These are phyloP conservation scores for Eleginops maclovinus DNA, from an alignment of 2,113 vertebrate genomes.

Conservation along the genomic window DNA sequence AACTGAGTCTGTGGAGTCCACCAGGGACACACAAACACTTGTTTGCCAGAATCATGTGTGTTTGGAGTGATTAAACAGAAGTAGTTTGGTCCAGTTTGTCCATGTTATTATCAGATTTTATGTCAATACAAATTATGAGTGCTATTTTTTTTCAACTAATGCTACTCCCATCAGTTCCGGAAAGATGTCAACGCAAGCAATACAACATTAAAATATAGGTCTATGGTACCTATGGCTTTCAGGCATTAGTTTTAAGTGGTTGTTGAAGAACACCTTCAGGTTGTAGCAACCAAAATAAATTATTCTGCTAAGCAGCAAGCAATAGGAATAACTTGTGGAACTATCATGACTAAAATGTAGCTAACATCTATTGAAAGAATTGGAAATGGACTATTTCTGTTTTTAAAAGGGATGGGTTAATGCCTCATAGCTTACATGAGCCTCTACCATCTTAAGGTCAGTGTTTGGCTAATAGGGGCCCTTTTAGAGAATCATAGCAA, in stretches of 20 bases:
- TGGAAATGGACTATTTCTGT: neutral
- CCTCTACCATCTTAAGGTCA: slow-evolving; percentile 13
- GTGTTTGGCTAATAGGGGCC: neutral
- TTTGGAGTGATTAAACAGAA: neutral
- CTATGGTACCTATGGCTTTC: neutral
- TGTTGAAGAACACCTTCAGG: slow-evolving; percentile 15
- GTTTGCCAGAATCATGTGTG: neutral
- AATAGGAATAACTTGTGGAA: slow-evolving; percentile 11
- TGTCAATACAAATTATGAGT: too few relatives aligned
- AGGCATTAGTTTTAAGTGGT: neutral
- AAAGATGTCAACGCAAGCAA: slow-evolving; percentile 21
- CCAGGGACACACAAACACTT: neutral
- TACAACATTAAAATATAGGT: neutral
- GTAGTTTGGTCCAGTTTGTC: too few relatives aligned
- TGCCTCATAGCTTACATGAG: slow-evolving; percentile 32
- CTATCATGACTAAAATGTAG: neutral
- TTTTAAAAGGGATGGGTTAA: slow-evolving; percentile 38
- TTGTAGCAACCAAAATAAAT: slow-evolving; percentile 1
- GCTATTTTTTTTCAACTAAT: too few relatives aligned
- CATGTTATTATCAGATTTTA: too few relatives aligned
- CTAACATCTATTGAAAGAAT: slow-evolving; percentile 23
- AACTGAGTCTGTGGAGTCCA: neutral
- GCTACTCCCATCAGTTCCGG: neutral
- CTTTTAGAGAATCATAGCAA: slow-evolving; percentile 16
- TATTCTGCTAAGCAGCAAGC: slow-evolving; percentile 4